phyloP scores from a whole-genome alignment of 2,113 vertebrate genomes.

The Ophthalmolycus amberensis region DNA sequence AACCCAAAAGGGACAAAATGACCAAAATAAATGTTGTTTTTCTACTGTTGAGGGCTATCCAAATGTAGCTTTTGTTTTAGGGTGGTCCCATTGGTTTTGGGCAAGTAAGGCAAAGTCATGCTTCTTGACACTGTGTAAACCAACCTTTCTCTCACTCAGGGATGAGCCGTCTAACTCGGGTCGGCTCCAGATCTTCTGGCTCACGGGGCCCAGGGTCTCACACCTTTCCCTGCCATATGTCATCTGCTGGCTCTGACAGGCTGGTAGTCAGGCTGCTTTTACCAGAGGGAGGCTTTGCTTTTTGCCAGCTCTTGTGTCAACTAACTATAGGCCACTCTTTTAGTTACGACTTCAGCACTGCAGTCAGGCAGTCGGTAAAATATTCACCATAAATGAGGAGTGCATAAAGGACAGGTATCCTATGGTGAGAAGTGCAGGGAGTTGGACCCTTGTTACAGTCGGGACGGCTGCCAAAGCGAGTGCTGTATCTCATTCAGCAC shows the following conservation, averaged over 20 bases:
- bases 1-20: neutral
- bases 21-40: constrained; percentile 4
- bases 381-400: constrained; percentile 47
- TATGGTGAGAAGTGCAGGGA: neutral
- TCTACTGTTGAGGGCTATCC: neutral
- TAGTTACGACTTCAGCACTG: constrained; percentile 11
- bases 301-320: constrained; percentile 56
- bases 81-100: constrained; percentile 34
- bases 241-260: constrained; percentile 58
- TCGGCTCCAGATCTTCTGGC: constrained; percentile 46
- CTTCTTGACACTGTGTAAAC: constrained; percentile 38
- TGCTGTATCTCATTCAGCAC: constrained; percentile 55
- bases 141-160: constrained; percentile 33
- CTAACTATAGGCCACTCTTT: constrained; percentile 30
- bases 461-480: constrained; percentile 45
- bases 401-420: constrained; percentile 27
- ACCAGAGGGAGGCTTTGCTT: constrained; percentile 27
- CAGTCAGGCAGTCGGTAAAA: constrained; percentile 49
- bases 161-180: constrained; percentile 44
- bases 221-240: constrained; percentile 53
- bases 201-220: constrained; percentile 50
- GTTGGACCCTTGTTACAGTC: constrained; percentile 22
- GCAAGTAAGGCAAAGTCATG: constrained; percentile 23
- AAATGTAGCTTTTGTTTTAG: constrained; percentile 3
- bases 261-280: constrained; percentile 33